Evolutionary conservation across 2,113 vertebrate genomes (phyloP), one percentile per base, ranked within the genome.

Genomic region (Eubucco bourcierii): DNA sequence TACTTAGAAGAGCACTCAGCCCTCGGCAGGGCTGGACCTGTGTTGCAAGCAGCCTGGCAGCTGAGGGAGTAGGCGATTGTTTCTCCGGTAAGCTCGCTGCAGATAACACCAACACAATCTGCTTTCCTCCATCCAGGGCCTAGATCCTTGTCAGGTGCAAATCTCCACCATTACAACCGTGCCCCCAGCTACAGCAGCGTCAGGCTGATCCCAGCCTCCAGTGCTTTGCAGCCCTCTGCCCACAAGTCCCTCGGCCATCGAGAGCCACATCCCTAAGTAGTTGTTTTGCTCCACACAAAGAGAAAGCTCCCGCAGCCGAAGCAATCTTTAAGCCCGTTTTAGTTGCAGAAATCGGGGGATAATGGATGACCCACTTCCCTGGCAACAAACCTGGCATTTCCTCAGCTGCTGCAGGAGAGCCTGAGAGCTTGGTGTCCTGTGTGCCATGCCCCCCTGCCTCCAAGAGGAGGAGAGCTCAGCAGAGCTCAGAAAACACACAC

Each of bases 381-480:
- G 75, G 46, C 84, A 92, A 82, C 83, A 93, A 91, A 84, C 64
- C 68, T 80, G 61, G 72, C 72, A 80, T 92, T 85, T 87, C 91
- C 84, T 90, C 84, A 92, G 91, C 84, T 85, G 72, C 68, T 84
- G 67, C 47, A 31, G 14, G 28, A 60, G 17, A 7, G 11, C 55
- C 68, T 67, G 86, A 67, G 61, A 80, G 17, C 47, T 46, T 58
- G 7, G 28, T 37, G 77, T 68, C 47, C 33, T 60, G 9, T 15
- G 21, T 31, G 8, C 41, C 3, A 0, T 61, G 33, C 11, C 27
- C 52, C 10, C 17, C 6, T 24, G 15, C 19, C 19, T 28, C 11
- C 4, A 7, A 12, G 8, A 64, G 71, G 76, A 80, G 70, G 0
- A 66, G 37, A 81, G 11, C 28, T 88, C 37, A 87, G 64, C 44